Conservation (phyloP, 2,888 invertebrate species). For the Amaurobius ferox region DNA sequence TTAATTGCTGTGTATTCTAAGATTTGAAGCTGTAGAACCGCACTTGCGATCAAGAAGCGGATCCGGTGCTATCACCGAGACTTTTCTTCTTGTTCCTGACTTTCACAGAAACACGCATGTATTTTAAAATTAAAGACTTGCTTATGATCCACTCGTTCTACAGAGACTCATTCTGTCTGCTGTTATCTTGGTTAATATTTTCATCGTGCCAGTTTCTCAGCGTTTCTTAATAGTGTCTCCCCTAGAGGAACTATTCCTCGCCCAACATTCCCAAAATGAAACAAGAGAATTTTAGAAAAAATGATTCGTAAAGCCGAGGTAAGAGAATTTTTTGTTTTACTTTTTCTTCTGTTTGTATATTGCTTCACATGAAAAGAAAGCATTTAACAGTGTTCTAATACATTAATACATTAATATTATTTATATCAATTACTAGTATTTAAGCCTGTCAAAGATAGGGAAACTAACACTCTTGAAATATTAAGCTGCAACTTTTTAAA, state of each 20-base stretch:
- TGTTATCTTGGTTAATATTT: conserved; percentile 65
- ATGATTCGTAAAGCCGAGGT: conserved; percentile 62
- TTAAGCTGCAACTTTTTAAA: too few relatives aligned
- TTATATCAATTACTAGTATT: too few relatives aligned
- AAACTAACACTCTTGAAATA: too few relatives aligned
- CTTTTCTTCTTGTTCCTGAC: conserved; percentile 23
- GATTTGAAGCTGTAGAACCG: neutral
- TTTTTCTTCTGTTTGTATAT: too few relatives aligned
- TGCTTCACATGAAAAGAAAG: too few relatives aligned
- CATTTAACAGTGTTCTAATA: too few relatives aligned
- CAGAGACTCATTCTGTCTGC: conserved; percentile 64
- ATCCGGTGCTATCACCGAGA: neutral
- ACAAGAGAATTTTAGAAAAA: conserved; percentile 32
- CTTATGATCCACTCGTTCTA: conserved; percentile 69
- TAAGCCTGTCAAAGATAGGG: too few relatives aligned
- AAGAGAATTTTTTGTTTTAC: too few relatives aligned
- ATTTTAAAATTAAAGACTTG: conserved; percentile 69
- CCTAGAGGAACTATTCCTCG: conserved; percentile 37
- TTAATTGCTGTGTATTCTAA: neutral
- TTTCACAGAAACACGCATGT: conserved; percentile 48
- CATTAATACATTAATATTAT: too few relatives aligned
- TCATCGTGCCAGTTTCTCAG: conserved; percentile 54
- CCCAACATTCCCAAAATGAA: conserved; percentile 51
- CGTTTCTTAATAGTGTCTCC: conserved; percentile 37
- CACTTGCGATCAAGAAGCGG: neutral